Conservation (phyloP, 2,797 vertebrate genomes). For the Anabacerthia variegaticeps region DNA sequence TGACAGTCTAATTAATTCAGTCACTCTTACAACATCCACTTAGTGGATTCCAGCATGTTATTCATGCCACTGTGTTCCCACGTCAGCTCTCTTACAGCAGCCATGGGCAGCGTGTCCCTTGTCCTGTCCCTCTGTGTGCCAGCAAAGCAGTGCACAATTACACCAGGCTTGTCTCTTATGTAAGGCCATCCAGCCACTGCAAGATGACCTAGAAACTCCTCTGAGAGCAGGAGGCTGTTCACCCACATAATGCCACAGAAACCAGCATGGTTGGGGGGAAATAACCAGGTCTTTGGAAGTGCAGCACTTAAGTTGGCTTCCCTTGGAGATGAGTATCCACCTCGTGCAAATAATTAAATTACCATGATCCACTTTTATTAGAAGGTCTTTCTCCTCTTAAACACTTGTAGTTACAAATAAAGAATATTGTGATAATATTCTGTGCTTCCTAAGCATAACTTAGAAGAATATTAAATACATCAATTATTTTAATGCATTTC, state of each 20-base stretch:
- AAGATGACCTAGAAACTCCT: not conserved
- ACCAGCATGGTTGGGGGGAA: not conserved
- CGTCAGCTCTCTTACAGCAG: not conserved
- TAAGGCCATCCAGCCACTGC: not conserved
- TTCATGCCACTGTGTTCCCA: not conserved
- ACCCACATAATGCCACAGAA: not conserved
- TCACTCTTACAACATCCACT: not conserved
- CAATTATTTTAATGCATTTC: not conserved
- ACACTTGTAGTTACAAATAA: not conserved
- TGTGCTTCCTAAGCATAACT: not conserved
- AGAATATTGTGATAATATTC: not conserved
- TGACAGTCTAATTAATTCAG: constrained; percentile 17
- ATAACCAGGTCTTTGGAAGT: not conserved
- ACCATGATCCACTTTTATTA: not conserved
- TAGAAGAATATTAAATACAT: not conserved
- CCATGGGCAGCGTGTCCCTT: not conserved
- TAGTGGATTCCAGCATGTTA: not conserved
- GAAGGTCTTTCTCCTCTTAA: not conserved
- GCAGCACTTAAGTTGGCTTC: not conserved
- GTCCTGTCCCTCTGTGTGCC: not conserved
- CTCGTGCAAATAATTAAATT: not conserved
- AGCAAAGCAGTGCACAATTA: not conserved
- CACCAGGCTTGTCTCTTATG: not conserved
- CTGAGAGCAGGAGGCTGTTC: not conserved
- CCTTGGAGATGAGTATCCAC: not conserved